Evolutionary conservation across 1,140 invertebrate species (phyloP).

Genomic region (Ceratina australensis): DNA sequence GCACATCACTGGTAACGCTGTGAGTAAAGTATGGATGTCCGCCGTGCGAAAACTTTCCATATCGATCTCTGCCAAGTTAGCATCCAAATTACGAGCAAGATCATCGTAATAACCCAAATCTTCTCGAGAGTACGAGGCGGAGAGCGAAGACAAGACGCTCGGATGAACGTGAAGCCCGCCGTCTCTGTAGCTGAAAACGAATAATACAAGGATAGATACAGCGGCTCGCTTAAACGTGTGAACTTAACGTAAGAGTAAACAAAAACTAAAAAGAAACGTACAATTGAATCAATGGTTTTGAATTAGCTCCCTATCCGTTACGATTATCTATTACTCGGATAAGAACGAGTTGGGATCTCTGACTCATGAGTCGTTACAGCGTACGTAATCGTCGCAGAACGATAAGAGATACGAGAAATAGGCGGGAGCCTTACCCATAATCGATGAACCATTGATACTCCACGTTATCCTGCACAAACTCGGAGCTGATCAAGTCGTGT

Average conservation of each 20-base stretch:
- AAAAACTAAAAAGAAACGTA: no score
- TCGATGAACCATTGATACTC: constrained; percentile 94
- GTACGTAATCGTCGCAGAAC: no score
- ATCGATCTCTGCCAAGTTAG: constrained; percentile 95
- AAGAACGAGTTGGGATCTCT: no score
- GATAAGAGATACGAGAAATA: constrained; percentile 15
- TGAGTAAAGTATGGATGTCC: constrained; percentile 92
- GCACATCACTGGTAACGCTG: constrained; percentile 87
- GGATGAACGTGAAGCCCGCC: constrained; percentile 86
- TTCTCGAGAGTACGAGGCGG: constrained; percentile 88
- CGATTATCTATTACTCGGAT: no score
- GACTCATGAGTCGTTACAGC: no score
- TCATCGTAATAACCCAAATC: constrained; percentile 91
- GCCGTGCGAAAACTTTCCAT: constrained; percentile 96
- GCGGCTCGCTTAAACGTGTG: no score
- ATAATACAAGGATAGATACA: no score
- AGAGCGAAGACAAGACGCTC: constrained; percentile 89
- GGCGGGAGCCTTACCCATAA: constrained; percentile 84
- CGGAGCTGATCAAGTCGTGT: constrained; percentile 79
- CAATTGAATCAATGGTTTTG: no score
- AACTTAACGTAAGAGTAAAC: no score
- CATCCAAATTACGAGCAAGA: constrained; percentile 92
- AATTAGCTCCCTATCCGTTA: no score
- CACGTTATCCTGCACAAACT: constrained; percentile 93
- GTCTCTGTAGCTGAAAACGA: constrained; percentile 86